These are phyloP conservation scores for Malacoctenus gilli DNA, from an alignment of 2,797 vertebrate genomes.

Conservation along the genomic window DNA sequence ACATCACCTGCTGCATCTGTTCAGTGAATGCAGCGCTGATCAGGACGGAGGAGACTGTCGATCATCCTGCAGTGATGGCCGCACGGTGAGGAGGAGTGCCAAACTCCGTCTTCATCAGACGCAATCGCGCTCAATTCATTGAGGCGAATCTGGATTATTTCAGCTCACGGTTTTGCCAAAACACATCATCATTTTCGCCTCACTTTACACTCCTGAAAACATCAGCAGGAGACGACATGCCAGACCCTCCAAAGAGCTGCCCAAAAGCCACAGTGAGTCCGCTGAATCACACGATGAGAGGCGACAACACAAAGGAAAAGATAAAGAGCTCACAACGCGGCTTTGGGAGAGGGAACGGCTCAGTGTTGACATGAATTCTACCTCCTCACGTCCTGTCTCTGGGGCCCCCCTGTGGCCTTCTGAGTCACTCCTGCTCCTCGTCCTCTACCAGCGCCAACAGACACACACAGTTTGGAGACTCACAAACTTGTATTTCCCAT, in stretches of 20 bases:
- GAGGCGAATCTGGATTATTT: conserved; percentile 9
- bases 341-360: conserved; percentile 6
- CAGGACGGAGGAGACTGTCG: conserved; percentile 9
- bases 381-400: conserved; percentile 71
- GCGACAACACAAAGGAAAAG: conserved; percentile 2
- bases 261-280: conserved; percentile 17
- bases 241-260: conserved; percentile 36
- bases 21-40: conserved; percentile 35
- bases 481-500: conserved; percentile 40
- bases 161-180: too few species aligned
- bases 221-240: conserved; percentile 17
- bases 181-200: too few species aligned
- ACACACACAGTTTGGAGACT: conserved; percentile 16
- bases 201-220: too few species aligned
- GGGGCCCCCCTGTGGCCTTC: conserved; percentile 82
- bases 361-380: conserved; percentile 27
- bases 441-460: conserved; percentile 15
- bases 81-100: conserved; percentile 10
- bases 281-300: background rate
- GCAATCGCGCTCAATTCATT: conserved; percentile 23
- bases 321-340: conserved; percentile 15
- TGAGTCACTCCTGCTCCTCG: conserved; percentile 59
- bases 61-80: conserved; percentile 21
- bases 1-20: conserved; percentile 45
- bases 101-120: conserved; percentile 30